Base-by-base conservation (phyloP, 2,888 invertebrate species). In the Meiosimyza decipiens region DNA sequence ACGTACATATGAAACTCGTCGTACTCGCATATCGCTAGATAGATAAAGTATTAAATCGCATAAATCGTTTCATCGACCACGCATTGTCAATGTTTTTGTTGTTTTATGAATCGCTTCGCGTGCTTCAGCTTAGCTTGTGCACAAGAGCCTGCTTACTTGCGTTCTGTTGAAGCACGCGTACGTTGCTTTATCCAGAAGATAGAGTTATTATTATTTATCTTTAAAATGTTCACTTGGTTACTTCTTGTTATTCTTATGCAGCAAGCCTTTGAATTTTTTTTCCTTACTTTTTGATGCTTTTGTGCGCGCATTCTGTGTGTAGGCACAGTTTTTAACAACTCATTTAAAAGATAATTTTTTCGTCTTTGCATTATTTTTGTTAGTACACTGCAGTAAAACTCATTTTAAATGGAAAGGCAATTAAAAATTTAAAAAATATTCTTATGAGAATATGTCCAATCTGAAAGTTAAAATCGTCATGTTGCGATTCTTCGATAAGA, bases 251-350 rank as follows among this genome's bases (percentile, higher is more conserved):
- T 57, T 63, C 3, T 50, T 63, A 18, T 40, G 40, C 40, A 40
- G 40, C 40, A 6, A 9, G 9, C 2, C 40, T 40, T 40, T 9
- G 40, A 2, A 9, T 40, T 9, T 9, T 40, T 40, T 40, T 40
- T 7, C 9, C 4, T 7, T 40, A 0, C 9, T 40, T 40, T 1
- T 9, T 9, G 6, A 9, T 9, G 6, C 7, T 66, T n/a, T 22
- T 33, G 15, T 47, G 11, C 9, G 33, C 18, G 54, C 15, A 55
- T 15, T 40, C 16, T 40, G n/a, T 57, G 67, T 18, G 57, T 55
- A 67, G 67, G 55, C 55, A 33, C 57, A 40, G 40, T 55, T 47
- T 55, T 67, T 67, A 67, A 55, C 67, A 67, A 47, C 67, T 55
- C 57, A 55, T 57, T 67, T 67, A 55, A 57, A 67, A 47, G 47